Percentiles rank a stretch among this genome's conserved stretches.
Evolutionary conservation across 1,140 invertebrate genomes (phyloP).

Genomic region (Oedothorax gibbosus): DNA sequence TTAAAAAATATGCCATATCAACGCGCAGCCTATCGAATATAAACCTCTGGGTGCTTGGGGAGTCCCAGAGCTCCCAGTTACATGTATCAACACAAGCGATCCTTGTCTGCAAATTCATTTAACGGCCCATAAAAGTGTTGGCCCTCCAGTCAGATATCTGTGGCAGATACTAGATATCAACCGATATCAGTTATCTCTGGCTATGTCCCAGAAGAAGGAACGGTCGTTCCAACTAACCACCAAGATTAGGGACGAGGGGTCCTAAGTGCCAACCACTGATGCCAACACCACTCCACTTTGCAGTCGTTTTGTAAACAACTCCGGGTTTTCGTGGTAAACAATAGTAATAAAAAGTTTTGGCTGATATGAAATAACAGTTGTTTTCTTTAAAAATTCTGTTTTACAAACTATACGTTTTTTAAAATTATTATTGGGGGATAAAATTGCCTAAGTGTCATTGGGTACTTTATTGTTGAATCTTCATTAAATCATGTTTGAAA

Average conservation of each 20-base stretch:
- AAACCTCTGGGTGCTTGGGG: slow-evolving; percentile 2
- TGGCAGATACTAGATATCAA: slow-evolving; percentile 21
- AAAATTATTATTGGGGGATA: too few relatives aligned
- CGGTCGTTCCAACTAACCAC: slow-evolving; percentile 16
- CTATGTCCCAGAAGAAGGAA: slow-evolving; percentile 16
- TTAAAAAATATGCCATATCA: too few relatives aligned
- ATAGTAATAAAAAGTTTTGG: too few relatives aligned
- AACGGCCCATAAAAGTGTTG: slow-evolving; percentile 40
- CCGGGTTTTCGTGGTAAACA: background rate
- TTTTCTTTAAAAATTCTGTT: too few relatives aligned
- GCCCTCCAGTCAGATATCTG: background rate
- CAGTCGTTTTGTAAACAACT: slow-evolving; percentile 37
- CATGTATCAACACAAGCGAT: slow-evolving; percentile 9
- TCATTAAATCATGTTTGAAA: too few relatives aligned
- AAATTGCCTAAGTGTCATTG: too few relatives aligned
- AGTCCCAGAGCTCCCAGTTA: slow-evolving; percentile 21
- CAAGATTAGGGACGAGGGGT: slow-evolving; percentile 25
- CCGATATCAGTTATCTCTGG: background rate
- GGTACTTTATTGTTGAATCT: too few relatives aligned
- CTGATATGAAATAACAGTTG: too few relatives aligned
- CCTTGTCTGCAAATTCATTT: slow-evolving; percentile 30
- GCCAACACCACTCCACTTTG: slow-evolving; percentile 43
- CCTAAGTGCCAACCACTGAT: slow-evolving; percentile 9
- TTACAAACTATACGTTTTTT: too few relatives aligned
- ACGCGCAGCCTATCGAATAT: background rate